These are phyloP conservation scores for Scolopax bukidnonensis DNA, from an alignment of 2,797 vertebrate species.

Conservation along the genomic window DNA sequence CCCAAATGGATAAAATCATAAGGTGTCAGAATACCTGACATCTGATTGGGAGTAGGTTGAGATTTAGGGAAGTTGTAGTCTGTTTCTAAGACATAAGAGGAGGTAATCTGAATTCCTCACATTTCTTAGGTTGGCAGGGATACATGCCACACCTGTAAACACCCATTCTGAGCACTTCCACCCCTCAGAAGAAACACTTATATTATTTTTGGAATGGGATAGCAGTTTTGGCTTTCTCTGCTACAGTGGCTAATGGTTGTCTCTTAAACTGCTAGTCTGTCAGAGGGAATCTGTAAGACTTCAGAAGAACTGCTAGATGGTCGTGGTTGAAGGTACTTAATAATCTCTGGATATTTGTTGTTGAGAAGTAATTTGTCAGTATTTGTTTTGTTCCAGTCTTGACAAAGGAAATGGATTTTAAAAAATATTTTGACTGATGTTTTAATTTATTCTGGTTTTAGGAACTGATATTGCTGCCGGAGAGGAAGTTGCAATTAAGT, in stretches of 20 bases:
- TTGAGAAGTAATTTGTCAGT: neutral
- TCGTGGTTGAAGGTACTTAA: neutral
- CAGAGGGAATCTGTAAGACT: neutral
- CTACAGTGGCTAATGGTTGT: neutral
- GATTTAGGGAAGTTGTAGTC: neutral
- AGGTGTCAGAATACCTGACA: neutral
- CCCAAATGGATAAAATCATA: neutral
- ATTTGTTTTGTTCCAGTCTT: neutral
- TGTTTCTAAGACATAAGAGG: neutral
- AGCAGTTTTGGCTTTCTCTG: neutral
- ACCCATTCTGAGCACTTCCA: neutral
- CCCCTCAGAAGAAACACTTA: fast-evolving
- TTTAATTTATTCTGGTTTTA: conserved; percentile 58
- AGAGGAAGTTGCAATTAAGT: conserved; percentile 95
- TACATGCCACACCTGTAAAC: fast-evolving
- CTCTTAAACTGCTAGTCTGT: neutral
- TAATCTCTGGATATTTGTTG: neutral
- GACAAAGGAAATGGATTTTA: neutral
- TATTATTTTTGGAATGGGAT: neutral
- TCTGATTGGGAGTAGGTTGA: neutral
- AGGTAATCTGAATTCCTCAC: neutral
- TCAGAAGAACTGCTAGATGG: neutral
- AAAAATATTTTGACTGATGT: neutral
- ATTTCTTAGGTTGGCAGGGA: neutral
- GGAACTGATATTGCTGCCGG: conserved; percentile 94